These are phyloP conservation scores for Drosophila virilis DNA, from an alignment of 1,140 invertebrate genomes.

Conservation along the genomic window DNA sequence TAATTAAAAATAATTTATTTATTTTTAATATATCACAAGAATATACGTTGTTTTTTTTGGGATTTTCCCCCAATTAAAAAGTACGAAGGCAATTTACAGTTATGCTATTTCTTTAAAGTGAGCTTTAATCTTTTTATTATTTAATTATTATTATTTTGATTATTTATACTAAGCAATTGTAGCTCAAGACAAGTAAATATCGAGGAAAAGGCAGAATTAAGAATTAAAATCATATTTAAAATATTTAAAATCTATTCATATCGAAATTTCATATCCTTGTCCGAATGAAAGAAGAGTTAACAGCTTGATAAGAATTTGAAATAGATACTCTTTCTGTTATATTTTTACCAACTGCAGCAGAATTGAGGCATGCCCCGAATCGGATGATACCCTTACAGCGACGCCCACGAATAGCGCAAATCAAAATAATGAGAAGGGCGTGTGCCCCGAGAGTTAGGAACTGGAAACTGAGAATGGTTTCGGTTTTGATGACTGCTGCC, in stretches of 20 bases:
- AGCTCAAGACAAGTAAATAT: too few relatives aligned
- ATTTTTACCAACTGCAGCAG: not conserved
- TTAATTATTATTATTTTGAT: too few relatives aligned
- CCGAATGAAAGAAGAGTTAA: too few relatives aligned
- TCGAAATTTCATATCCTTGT: too few relatives aligned
- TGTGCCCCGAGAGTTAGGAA: constrained; percentile 34
- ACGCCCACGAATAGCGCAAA: constrained; percentile 45
- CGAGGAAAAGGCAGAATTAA: too few relatives aligned
- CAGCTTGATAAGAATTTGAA: too few relatives aligned
- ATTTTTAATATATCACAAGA: not conserved
- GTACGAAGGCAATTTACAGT: not conserved
- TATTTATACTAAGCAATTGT: too few relatives aligned
- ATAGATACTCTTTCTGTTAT: not conserved
- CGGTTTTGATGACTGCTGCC: constrained; percentile 10
- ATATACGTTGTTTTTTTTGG: not conserved
- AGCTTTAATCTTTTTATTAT: too few relatives aligned
- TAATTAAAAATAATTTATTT: too few relatives aligned
- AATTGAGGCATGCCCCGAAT: constrained; percentile 8
- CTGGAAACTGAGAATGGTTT: constrained; percentile 29
- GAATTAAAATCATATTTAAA: too few relatives aligned
- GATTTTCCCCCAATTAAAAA: not conserved
- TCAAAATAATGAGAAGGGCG: constrained; percentile 61
- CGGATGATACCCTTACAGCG: constrained; percentile 29
- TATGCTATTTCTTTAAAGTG: not conserved
- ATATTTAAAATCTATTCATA: too few relatives aligned